Evolutionary conservation across 1,140 invertebrate species (phyloP).

Genomic region (Apis florea): DNA sequence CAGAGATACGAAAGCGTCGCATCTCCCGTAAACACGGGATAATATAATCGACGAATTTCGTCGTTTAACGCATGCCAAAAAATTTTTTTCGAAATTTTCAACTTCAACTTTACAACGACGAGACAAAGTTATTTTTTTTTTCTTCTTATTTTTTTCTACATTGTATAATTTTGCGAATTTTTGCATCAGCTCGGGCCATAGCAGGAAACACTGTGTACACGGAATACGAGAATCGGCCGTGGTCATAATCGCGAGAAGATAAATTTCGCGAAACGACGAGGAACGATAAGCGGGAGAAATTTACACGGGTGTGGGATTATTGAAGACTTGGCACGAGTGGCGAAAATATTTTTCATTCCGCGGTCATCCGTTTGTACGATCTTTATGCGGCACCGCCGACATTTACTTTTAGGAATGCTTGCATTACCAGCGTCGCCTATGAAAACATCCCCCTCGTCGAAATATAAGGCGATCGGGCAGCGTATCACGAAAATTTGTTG

Average conservation of each 20-base stretch:
- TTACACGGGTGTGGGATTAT: constrained; percentile 44
- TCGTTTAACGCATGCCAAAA: no score
- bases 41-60: no score
- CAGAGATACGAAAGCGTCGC: no score
- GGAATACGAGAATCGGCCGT: not conserved
- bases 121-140: no score
- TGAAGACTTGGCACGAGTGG: constrained; percentile 51
- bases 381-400: constrained; percentile 55
- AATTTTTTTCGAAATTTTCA: no score
- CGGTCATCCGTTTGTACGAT: constrained; percentile 39
- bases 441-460: constrained; percentile 33
- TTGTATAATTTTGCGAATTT: no score
- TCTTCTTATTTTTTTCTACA: no score
- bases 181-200: no score
- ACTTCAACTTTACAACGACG: no score
- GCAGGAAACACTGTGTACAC: no score
- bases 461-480: constrained; percentile 40
- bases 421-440: constrained; percentile 41
- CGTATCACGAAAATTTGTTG: constrained; percentile 27
- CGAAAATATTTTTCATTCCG: constrained; percentile 52
- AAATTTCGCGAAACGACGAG: constrained; percentile 35
- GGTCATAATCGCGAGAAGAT: constrained; percentile 4
- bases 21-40: no score
- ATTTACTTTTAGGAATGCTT: constrained; percentile 54
- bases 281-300: constrained; percentile 53